These are phyloP conservation scores for Xestia rhomboidea DNA, from an alignment of 2,888 invertebrate species.

Conservation along the genomic window DNA sequence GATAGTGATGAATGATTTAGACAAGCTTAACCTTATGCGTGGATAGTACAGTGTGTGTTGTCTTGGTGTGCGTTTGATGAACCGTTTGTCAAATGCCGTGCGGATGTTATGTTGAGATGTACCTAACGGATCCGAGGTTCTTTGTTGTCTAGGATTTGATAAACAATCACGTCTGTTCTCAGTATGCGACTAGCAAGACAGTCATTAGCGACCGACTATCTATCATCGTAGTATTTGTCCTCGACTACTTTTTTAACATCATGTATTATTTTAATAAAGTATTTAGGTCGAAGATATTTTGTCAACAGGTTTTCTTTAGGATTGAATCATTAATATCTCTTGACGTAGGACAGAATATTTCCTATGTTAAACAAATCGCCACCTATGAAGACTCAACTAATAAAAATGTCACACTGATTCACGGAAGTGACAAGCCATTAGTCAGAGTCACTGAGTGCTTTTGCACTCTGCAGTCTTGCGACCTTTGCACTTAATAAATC, in stretches of 20 bases:
- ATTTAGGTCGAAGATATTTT: conserved; percentile 49
- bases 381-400: conserved; percentile 42
- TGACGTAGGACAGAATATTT: conserved; percentile 45
- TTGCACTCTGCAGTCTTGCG: conserved; percentile 22
- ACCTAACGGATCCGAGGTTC: conserved; percentile 3
- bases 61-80: neutral
- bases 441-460: conserved; percentile 24
- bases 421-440: conserved; percentile 48
- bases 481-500: conserved; percentile 45
- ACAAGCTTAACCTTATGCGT: neutral
- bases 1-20: neutral
- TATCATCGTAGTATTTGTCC: conserved; percentile 30
- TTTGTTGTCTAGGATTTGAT: conserved; percentile 45
- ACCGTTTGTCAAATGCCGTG: conserved; percentile 38
- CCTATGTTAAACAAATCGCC: conserved; percentile 33
- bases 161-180: conserved; percentile 25
- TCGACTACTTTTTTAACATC: conserved; percentile 18
- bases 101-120: conserved; percentile 49
- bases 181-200: conserved; percentile 25
- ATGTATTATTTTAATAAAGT: conserved; percentile 34
- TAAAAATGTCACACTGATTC: conserved; percentile 55
- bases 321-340: conserved; percentile 42
- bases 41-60: neutral
- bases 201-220: conserved; percentile 39
- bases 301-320: conserved; percentile 38